These are phyloP conservation scores for Brienomyrus longianalis DNA, from an alignment of 2,113 vertebrate genomes.

Conservation along the genomic window DNA sequence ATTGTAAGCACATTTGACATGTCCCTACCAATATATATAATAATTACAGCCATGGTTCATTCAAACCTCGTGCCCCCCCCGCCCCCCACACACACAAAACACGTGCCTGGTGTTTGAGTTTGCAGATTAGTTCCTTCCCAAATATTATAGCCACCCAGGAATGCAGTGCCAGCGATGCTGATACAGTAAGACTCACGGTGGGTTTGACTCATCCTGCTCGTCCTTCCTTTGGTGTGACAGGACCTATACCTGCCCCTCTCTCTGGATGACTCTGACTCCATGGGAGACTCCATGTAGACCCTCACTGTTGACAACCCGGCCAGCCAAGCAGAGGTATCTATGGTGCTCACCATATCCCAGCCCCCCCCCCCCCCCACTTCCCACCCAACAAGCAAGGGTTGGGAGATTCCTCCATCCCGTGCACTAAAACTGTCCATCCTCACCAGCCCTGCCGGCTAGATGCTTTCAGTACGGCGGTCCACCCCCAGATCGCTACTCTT, in stretches of 20 bases:
- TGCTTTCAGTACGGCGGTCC: constrained; percentile 59
- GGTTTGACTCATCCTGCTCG: background rate
- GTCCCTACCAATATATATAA: no score
- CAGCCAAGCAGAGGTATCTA: constrained; percentile 37
- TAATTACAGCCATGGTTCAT: background rate
- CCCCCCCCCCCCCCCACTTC: background rate
- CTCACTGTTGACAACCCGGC: constrained; percentile 17
- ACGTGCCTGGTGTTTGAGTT: no score
- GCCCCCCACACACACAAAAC: no score
- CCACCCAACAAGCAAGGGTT: constrained; percentile 32
- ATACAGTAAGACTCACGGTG: background rate
- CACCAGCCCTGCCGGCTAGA: constrained; percentile 37
- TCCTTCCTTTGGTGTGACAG: constrained; percentile 56
- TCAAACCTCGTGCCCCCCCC: background rate
- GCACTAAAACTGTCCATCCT: constrained; percentile 29
- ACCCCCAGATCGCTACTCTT: constrained; percentile 28
- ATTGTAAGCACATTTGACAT: no score
- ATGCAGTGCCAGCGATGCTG: background rate
- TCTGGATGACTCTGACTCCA: constrained; percentile 92
- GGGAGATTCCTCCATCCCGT: constrained; percentile 28
- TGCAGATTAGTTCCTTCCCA: background rate
- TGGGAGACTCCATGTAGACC: constrained; percentile 91
- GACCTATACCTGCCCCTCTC: constrained; percentile 95
- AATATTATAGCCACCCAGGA: background rate
- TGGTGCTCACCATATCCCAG: constrained; percentile 26